A percentile compares a stretch with the other conserved stretches of the same genome.
These are phyloP conservation scores for Sceloporus undulatus DNA, from an alignment of 2,113 vertebrate species.

Conservation along the genomic window DNA sequence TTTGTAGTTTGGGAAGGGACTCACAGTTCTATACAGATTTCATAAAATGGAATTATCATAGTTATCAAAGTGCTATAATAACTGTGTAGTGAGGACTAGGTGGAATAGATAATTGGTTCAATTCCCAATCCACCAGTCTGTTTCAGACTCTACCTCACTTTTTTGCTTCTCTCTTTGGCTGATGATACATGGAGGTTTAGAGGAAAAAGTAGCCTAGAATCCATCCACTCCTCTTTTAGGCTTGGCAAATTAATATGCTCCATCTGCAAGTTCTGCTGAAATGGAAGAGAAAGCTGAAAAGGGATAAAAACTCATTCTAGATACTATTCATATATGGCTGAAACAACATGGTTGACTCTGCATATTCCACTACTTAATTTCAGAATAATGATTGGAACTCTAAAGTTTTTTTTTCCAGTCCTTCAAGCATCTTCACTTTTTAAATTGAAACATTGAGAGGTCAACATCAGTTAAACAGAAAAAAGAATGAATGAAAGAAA, in stretches of 20 bases:
- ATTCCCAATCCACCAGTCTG: background rate
- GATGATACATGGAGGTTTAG: background rate
- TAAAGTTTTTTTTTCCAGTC: constrained; percentile 37
- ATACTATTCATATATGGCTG: constrained; percentile 27
- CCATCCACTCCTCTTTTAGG: too few species aligned
- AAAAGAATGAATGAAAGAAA: background rate
- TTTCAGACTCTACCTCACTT: background rate
- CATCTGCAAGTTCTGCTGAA: background rate
- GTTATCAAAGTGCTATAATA: too few species aligned
- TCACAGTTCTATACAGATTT: too few species aligned
- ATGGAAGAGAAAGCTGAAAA: background rate
- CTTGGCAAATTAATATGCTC: too few species aligned
- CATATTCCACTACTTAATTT: background rate
- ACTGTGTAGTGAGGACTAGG: background rate
- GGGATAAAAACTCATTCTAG: too few species aligned
- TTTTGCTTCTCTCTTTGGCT: background rate
- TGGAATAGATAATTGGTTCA: background rate
- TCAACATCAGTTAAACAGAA: constrained; percentile 67
- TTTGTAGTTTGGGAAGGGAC: too few species aligned
- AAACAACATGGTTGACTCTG: constrained; percentile 44
- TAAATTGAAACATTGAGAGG: constrained; percentile 65
- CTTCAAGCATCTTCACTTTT: constrained; percentile 65
- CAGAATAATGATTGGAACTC: background rate
- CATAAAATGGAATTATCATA: too few species aligned
- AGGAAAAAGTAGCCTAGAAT: background rate